phyloP scores from a whole-genome alignment of 2,113 vertebrate genomes.

The Numenius arquata region DNA sequence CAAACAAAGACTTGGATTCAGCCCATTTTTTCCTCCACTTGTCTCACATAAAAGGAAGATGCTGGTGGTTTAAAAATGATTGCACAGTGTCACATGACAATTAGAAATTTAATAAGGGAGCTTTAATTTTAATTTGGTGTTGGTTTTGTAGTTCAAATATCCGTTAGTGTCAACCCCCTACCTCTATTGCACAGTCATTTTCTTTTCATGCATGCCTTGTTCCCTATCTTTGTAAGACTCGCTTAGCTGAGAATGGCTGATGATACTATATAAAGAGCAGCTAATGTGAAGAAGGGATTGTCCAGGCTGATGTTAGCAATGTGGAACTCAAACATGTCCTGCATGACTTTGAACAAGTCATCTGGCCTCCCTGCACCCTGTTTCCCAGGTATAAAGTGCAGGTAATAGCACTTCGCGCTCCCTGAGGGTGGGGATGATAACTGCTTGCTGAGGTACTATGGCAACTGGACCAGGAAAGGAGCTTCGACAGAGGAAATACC shows the following conservation, averaged over 20 bases:
- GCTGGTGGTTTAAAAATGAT: slow-evolving; percentile 44
- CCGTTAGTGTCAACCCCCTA: neutral
- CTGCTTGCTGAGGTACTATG: neutral
- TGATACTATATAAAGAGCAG: neutral
- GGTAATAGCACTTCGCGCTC: neutral
- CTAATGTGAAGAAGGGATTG: neutral
- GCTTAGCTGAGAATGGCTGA: neutral
- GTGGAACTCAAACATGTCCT: neutral
- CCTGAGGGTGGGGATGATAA: fast-evolving
- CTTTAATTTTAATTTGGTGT: slow-evolving; percentile 69
- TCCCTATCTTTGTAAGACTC: neutral
- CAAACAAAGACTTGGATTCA: slow-evolving; percentile 43
- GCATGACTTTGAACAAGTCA: neutral
- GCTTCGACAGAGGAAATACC: neutral
- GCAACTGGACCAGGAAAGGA: neutral
- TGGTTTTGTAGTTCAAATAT: slow-evolving; percentile 10
- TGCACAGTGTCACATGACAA: slow-evolving; percentile 11
- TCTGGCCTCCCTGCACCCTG: neutral
- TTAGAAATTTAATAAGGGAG: slow-evolving; percentile 68
- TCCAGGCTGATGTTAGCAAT: neutral
- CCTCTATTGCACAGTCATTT: neutral
- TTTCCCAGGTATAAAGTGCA: neutral
- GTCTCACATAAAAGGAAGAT: slow-evolving; percentile 40
- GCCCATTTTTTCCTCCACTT: neutral
- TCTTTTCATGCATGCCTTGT: neutral